Evolutionary conservation across 2,888 invertebrate genomes (phyloP), one percentile per base, ranked within the genome.

Genomic region (Heteromyza rotundicornis): DNA sequence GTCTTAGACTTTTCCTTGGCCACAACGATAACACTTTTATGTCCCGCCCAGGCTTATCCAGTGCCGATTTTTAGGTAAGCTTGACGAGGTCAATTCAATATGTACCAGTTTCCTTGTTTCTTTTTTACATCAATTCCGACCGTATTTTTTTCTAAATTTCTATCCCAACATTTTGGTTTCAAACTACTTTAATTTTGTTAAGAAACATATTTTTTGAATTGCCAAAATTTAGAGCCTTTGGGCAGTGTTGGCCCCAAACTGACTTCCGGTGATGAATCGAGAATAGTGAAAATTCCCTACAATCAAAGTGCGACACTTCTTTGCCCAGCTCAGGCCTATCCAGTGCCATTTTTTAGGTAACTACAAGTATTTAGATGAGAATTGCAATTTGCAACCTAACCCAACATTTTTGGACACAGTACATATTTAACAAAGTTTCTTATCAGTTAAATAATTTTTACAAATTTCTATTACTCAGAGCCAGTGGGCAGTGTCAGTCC

Each of bases 301-400:
- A 82, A 79, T 65, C 79, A 82, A 70, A 86, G 84, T 80, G 85
- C 89, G 68, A 88, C 89, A 63, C 74, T 89, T 62, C 83, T 88
- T 58, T 89, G 89, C 77, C 88, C 88, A 56, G 88, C 88, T 22
- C 88, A 89, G 84, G 89, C 88, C 70, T 89, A 86, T 84, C 89
- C 90, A 64, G 87, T 90, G 71, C 89, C 90, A 57, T 85, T 86
- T 79, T 89, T 86, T 86, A 89, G 90, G 90, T 90, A 89, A 87
- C 86, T 62, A 5, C 17, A 35, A 35, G 35, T 14, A 35, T 35
- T 35, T 35, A n/a, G 20, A n/a, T 12, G 3, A 20, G 22, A 27
- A 7, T 27, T 27, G 5, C 27, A 59, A 40, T 49, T 20, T 50
- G 40, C 19, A 14, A 49, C 17, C 59, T 27, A 44, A 32, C 54